Conservation (phyloP, 2,888 invertebrate species). For the Leistus spinibarbis region DNA sequence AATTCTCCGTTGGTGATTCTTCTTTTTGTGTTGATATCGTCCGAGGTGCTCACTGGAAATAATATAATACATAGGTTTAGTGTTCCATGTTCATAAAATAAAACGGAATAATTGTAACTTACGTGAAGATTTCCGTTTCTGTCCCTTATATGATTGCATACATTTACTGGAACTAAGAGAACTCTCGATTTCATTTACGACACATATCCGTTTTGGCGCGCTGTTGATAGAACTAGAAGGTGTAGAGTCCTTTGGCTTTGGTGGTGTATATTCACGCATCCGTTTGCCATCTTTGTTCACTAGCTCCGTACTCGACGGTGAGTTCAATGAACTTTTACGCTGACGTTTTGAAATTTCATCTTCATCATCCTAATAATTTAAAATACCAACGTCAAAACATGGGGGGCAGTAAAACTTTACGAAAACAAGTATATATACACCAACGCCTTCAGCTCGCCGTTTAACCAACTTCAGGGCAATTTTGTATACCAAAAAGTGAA, state of each 20-base stretch:
- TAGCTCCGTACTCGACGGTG: conserved; percentile 15
- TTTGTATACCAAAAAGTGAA: no score
- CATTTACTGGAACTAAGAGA: conserved; percentile 31
- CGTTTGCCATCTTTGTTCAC: conserved; percentile 36
- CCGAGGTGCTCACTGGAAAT: conserved; percentile 18
- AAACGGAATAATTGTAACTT: neutral
- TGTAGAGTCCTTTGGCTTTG: conserved; percentile 26
- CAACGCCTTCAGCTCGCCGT: no score
- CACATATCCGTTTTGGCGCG: conserved; percentile 33
- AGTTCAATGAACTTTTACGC: conserved; percentile 28
- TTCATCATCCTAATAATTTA: conserved; percentile 30
- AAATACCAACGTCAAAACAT: neutral
- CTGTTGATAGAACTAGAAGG: neutral
- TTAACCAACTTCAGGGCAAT: no score
- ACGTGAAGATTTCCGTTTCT: conserved; percentile 35
- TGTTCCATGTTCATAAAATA: neutral
- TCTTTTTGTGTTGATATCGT: conserved; percentile 24
- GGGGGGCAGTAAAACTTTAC: no score
- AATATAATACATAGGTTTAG: neutral
- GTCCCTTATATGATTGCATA: conserved; percentile 32
- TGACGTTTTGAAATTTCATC: conserved; percentile 38
- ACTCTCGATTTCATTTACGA: conserved; percentile 35
- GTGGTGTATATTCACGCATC: conserved; percentile 33
- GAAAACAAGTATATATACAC: no score
- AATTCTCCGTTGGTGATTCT: conserved; percentile 27